A percentile compares a stretch with the other conserved stretches of the same genome.
phyloP scores from a whole-genome alignment of 2,888 invertebrate genomes.

The Sipunculus nudus region DNA sequence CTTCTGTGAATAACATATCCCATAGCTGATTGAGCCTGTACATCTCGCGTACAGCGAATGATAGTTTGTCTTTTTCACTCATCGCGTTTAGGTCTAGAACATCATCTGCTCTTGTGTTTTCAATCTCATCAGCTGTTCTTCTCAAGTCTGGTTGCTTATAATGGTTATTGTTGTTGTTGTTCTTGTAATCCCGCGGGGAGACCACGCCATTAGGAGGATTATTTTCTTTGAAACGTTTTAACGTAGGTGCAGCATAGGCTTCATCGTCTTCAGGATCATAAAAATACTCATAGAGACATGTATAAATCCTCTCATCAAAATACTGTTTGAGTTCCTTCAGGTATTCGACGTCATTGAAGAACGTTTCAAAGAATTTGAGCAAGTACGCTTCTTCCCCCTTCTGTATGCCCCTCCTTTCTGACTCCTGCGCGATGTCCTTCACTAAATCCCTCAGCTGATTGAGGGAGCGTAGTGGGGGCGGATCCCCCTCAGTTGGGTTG shows the following conservation, averaged over 20 bases:
- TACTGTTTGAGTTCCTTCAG: slow-evolving; percentile 50
- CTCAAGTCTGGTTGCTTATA: not conserved
- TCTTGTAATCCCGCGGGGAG: not conserved
- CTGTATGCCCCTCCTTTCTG: slow-evolving; percentile 3
- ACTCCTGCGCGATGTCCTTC: not conserved
- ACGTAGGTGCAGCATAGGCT: too few relatives aligned
- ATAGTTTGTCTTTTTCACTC: slow-evolving; percentile 32
- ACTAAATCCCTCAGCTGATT: not conserved
- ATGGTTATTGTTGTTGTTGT: not conserved
- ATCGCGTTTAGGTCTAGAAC: slow-evolving; percentile 20
- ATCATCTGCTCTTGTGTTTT: slow-evolving; percentile 27
- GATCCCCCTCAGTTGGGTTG: too few relatives aligned
- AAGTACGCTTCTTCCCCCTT: slow-evolving; percentile 40
- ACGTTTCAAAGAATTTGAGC: slow-evolving; percentile 46
- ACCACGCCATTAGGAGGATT: too few relatives aligned
- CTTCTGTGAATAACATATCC: slow-evolving; percentile 49
- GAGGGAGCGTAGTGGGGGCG: slow-evolving; percentile 1
- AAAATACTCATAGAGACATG: slow-evolving; percentile 48
- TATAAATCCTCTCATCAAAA: slow-evolving; percentile 54
- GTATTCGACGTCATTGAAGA: slow-evolving; percentile 50
- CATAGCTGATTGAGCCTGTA: slow-evolving; percentile 47
- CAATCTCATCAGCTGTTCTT: not conserved
- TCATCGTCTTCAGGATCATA: slow-evolving; percentile 43
- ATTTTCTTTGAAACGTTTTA: too few relatives aligned
- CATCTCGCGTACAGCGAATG: slow-evolving; percentile 45